Percentiles rank a stretch among this genome's conserved stretches.
phyloP scores from a whole-genome alignment of 2,888 invertebrate species.

The Agriotes lineatus region DNA sequence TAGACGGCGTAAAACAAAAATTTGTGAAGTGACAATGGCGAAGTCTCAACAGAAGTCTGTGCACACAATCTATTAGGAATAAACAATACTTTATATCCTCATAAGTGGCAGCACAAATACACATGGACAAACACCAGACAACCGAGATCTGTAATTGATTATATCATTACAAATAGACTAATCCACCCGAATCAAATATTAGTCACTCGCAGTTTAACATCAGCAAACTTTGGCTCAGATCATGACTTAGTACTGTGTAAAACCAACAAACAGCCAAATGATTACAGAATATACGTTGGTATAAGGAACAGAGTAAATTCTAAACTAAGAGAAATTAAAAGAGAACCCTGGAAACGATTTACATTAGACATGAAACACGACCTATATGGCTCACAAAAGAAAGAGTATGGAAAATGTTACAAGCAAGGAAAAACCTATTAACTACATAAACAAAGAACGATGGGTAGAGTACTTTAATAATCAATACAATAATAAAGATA shows the following conservation, averaged over 20 bases:
- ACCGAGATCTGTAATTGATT: not conserved
- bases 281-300: no score
- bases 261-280: not conserved
- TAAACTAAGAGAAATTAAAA: not conserved
- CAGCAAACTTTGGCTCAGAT: not conserved
- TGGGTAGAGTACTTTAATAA: constrained; percentile 1
- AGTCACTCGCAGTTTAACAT: not conserved
- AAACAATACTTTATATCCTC: not conserved
- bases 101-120: not conserved
- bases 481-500: not conserved
- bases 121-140: not conserved
- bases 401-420: constrained; percentile 5
- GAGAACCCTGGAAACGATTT: not conserved
- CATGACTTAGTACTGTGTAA: not conserved
- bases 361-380: not conserved
- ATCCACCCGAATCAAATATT: not conserved
- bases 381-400: not conserved
- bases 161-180: not conserved
- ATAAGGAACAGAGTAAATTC: not conserved
- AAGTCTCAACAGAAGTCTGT: not conserved
- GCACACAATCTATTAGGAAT: not conserved
- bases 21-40: not conserved
- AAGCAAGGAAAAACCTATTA: not conserved
- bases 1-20: not conserved
- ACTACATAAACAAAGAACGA: not conserved